Percentiles rank a stretch among this genome's conserved stretches.
Evolutionary conservation across 2,888 invertebrate genomes (phyloP).

Genomic region (Drosophila suboccidentalis): DNA sequence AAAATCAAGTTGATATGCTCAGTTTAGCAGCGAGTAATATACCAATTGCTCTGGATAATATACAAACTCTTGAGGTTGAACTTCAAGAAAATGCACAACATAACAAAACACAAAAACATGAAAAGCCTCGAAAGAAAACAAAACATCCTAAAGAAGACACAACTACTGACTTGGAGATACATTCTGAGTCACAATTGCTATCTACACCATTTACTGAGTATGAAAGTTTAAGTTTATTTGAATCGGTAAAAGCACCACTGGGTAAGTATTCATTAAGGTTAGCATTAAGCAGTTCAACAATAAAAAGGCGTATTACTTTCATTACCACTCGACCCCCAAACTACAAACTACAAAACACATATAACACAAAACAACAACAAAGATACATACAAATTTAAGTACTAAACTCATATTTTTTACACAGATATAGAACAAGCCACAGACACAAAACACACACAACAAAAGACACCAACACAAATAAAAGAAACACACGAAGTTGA

Average conservation of each 20-base stretch:
- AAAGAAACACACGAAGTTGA: conserved; percentile 58
- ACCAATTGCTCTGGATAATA: conserved; percentile 20
- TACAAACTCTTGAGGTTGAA: conserved; percentile 19
- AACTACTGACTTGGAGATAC: conserved; percentile 21
- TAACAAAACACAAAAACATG: conserved; percentile 25
- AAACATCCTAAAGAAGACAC: conserved; percentile 42
- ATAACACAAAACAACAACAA: conserved; percentile 75
- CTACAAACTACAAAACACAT: conserved; percentile 77
- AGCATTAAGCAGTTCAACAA: conserved; percentile 53
- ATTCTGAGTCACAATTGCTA: conserved; percentile 31
- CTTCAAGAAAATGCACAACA: conserved; percentile 40
- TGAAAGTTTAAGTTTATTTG: conserved; percentile 36
- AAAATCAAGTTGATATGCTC: conserved; percentile 37
- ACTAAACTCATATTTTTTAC: conserved; percentile 76
- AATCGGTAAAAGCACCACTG: conserved; percentile 54
- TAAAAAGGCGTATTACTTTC: conserved; percentile 85
- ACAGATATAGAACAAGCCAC: conserved; percentile 83
- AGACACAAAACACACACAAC: conserved; percentile 85
- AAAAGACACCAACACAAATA: conserved; percentile 83
- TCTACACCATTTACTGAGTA: conserved; percentile 37
- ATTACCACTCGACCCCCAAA: conserved; percentile 61
- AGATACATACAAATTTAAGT: conserved; percentile 39
- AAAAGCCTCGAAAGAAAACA: conserved; percentile 30
- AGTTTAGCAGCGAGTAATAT: conserved; percentile 13
- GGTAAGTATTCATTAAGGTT: conserved; percentile 55